phyloP scores from a whole-genome alignment of 2,888 invertebrate species.

The Galerucella calmariensis region DNA sequence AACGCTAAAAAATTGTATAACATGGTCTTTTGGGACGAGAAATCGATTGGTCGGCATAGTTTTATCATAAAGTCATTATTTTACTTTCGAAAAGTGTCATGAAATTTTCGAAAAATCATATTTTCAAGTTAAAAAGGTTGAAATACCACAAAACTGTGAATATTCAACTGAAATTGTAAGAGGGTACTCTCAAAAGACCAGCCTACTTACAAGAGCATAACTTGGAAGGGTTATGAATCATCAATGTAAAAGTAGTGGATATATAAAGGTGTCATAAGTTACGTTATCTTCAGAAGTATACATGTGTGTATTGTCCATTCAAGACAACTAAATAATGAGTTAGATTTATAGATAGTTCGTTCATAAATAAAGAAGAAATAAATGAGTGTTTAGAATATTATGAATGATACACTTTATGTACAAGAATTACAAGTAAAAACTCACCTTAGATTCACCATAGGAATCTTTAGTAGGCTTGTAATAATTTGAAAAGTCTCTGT shows the following conservation, averaged over 20 bases:
- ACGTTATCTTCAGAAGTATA: neutral
- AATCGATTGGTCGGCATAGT: too few relatives aligned
- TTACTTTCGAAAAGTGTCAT: too few relatives aligned
- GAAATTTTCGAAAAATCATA: too few relatives aligned
- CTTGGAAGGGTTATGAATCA: neutral
- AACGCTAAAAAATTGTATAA: too few relatives aligned
- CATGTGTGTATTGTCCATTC: constrained; percentile 10
- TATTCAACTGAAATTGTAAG: too few relatives aligned
- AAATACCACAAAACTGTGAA: too few relatives aligned
- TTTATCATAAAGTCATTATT: too few relatives aligned
- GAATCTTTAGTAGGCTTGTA: constrained; percentile 54
- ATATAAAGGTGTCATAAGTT: neutral
- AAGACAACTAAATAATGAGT: constrained; percentile 3
- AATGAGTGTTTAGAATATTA: constrained; percentile 14
- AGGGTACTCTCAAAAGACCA: too few relatives aligned
- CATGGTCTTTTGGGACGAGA: too few relatives aligned
- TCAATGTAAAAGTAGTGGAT: neutral
- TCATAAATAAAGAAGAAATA: constrained; percentile 9
- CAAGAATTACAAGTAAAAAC: constrained; percentile 37
- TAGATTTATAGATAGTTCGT: neutral
- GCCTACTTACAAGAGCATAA: too few relatives aligned
- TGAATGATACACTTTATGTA: constrained; percentile 9
- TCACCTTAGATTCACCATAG: constrained; percentile 53
- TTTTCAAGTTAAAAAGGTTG: too few relatives aligned
- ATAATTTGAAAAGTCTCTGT: constrained; percentile 50